A percentile compares a stretch with the other conserved stretches of the same genome.
Conservation (phyloP, 2,113 vertebrate species). For the Nymphicus hollandicus region DNA sequence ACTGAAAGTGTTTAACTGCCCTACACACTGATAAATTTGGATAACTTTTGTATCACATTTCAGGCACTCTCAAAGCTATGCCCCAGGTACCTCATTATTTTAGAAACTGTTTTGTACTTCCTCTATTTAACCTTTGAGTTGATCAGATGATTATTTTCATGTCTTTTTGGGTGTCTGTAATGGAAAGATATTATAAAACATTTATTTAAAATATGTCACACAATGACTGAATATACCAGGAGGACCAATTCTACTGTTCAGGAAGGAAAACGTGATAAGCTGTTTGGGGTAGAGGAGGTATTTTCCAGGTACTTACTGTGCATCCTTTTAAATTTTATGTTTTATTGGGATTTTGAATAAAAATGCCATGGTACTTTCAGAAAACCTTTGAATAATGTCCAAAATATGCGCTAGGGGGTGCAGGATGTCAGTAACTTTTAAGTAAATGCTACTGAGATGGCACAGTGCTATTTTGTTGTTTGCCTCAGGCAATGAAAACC, state of each 20-base stretch:
- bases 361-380: not conserved
- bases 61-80: not conserved
- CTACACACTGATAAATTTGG: not conserved
- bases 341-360: not conserved
- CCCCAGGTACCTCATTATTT: not conserved
- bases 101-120: not conserved
- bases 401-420: not conserved
- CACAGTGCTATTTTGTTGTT: not conserved
- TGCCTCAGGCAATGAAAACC: not conserved
- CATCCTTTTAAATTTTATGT: not conserved
- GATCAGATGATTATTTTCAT: not conserved
- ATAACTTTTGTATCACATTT: not conserved
- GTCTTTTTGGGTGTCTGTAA: not conserved
- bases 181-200: not conserved
- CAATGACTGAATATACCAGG: not conserved
- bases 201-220: not conserved
- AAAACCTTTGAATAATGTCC: not conserved
- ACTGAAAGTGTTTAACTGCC: not conserved
- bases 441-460: not conserved
- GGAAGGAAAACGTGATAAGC: not conserved
- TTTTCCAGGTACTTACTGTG: not conserved
- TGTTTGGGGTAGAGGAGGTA: not conserved
- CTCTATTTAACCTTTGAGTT: not conserved
- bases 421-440: not conserved
- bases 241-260: not conserved